A percentile compares a stretch with the other conserved stretches of the same genome.
phyloP scores from a whole-genome alignment of 2,797 vertebrate genomes.

The Amniataba percoides region DNA sequence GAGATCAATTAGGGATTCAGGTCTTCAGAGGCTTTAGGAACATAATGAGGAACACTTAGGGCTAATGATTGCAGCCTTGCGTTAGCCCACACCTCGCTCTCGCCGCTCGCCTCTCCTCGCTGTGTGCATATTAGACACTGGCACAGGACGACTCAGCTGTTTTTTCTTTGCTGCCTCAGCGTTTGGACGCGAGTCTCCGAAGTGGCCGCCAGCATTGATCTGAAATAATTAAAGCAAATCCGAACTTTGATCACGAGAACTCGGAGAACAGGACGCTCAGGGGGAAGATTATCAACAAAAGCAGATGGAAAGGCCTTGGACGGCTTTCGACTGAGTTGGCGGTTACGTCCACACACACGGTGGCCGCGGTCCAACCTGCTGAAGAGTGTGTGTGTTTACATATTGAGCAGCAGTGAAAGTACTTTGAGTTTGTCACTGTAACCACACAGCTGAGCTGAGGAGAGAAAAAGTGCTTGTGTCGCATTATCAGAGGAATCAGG shows the following conservation, averaged over 20 bases:
- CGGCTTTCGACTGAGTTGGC: background rate
- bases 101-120: conserved; percentile 35
- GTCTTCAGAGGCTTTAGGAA: conserved; percentile 82
- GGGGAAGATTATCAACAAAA: conserved; percentile 34
- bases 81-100: conserved; percentile 63
- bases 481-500: background rate
- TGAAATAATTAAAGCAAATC: conserved; percentile 82
- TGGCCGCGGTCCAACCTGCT: conserved; percentile 4
- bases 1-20: conserved; percentile 80
- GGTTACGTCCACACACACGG: conserved; percentile 15
- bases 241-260: conserved; percentile 77
- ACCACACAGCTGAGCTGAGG: background rate
- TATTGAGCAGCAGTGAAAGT: background rate
- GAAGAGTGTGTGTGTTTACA: background rate
- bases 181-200: conserved; percentile 60
- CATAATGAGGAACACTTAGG: conserved; percentile 86
- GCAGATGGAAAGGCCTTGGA: conserved; percentile 31
- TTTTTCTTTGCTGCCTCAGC: conserved; percentile 83
- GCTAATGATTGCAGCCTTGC: conserved; percentile 80
- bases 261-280: conserved; percentile 38
- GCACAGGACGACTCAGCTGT: conserved; percentile 70
- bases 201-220: conserved; percentile 80
- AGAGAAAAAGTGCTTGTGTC: background rate
- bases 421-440: background rate
- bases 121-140: conserved; percentile 70